Conservation (phyloP, 2,797 vertebrate species). For the Cyprinella venusta region DNA sequence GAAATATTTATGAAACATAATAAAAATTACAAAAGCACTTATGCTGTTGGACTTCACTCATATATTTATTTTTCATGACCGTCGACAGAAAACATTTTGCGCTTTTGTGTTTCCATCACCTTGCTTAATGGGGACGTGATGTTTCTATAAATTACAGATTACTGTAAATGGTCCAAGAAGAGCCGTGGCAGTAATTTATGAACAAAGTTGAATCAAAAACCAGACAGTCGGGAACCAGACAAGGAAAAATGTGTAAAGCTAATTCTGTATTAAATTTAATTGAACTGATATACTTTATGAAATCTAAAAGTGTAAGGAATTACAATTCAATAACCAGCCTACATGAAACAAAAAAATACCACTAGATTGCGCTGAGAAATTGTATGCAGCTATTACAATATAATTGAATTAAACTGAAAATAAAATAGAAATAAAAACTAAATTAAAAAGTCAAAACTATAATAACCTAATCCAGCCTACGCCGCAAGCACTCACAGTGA, state of each 20-base stretch:
- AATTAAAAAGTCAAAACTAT: neutral
- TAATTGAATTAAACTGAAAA: neutral
- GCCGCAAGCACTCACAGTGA: neutral
- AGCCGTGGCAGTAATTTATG: conserved; percentile 1
- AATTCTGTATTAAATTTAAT: neutral
- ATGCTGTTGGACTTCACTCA: neutral
- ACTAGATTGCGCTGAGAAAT: neutral
- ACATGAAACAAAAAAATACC: neutral
- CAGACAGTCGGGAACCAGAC: too few relatives aligned
- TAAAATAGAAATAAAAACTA: neutral
- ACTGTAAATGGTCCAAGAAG: neutral
- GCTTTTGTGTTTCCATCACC: neutral
- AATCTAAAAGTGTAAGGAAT: neutral
- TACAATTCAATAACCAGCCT: neutral
- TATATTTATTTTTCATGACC: neutral
- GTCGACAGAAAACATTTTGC: neutral
- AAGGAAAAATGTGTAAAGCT: neutral
- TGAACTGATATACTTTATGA: neutral
- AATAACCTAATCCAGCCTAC: neutral
- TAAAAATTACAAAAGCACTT: neutral
- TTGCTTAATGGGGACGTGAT: neutral
- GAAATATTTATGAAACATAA: neutral
- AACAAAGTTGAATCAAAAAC: neutral
- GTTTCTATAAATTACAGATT: neutral
- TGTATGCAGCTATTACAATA: neutral